phyloP scores from a whole-genome alignment of 2,797 vertebrate genomes.

The Cottoperca gobio region DNA sequence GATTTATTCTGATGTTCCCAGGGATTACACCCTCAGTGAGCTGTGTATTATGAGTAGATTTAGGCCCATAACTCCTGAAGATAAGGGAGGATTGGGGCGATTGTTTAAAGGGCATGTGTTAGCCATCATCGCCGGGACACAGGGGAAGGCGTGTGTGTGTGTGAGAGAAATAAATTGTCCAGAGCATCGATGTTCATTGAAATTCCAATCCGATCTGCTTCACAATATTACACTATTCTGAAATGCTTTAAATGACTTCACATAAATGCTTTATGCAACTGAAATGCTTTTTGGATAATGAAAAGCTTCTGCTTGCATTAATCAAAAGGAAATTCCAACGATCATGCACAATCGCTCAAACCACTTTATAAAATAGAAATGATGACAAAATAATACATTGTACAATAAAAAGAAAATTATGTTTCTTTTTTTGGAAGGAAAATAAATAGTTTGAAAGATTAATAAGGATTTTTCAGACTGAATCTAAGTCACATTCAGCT shows the following conservation, averaged over 20 bases:
- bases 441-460: conserved; percentile 28
- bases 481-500: conserved; percentile 14
- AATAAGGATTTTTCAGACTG: no score
- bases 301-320: conserved; percentile 70
- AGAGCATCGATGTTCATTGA: conserved; percentile 58
- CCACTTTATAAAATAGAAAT: conserved; percentile 37
- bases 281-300: conserved; percentile 69
- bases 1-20: conserved; percentile 80
- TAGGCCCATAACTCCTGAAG: conserved; percentile 80
- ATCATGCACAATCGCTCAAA: conserved; percentile 54
- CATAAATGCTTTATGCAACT: conserved; percentile 62
- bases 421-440: conserved; percentile 6
- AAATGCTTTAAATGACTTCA: conserved; percentile 69
- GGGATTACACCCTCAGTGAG: conserved; percentile 81
- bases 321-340: conserved; percentile 69
- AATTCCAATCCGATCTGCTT: conserved; percentile 59
- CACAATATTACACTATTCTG: conserved; percentile 46
- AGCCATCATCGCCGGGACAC: conserved; percentile 55
- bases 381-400: conserved; percentile 39
- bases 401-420: conserved; percentile 38
- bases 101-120: conserved; percentile 81
- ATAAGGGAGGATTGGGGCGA: conserved; percentile 76
- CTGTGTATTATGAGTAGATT: conserved; percentile 83
- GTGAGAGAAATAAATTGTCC: conserved; percentile 48
- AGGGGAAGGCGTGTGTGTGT: conserved; percentile 16